Evolutionary conservation across 2,113 vertebrate species (phyloP), one percentile per base, ranked within the genome.

Genomic region (Periophthalmodon schlosseri): DNA sequence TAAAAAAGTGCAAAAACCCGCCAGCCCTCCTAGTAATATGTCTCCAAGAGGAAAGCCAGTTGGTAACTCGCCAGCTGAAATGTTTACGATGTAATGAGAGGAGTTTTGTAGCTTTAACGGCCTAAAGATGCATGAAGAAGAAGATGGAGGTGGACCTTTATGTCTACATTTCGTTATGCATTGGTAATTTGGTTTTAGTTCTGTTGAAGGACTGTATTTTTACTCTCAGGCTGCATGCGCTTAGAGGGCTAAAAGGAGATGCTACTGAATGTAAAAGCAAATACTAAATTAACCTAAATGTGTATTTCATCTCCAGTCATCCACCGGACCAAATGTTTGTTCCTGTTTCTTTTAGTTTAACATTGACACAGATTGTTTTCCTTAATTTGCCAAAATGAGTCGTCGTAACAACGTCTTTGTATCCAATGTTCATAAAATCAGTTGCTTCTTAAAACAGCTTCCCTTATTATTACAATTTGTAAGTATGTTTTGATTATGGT

Each of bases 201-300:
- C 58, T 28, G 68, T 57, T 23, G 2, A 50, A 77, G 68, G 73
- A 77, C 50, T 52, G 76, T 80, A 68, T 81, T 80, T 87, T 82
- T 77, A 83, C 86, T 92, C 85, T 91, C 86, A 88, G 91, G 90
- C 91, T 94, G 93, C 93, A 94, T 94, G 94, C 84, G 90, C 92
- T 92, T 90, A 61, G 87, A 92, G 92, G 88, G 89, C 89, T 91
- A 86, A 78, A 86, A 88, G 86, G 85, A 91, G 88, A 92, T 90
- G 88, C 91, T 93, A 90, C 83, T 93, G 93, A 93, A 94, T 94
- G 94, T 94, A 93, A 90, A 88, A 86, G 82, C 80, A 83, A 82
- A 83, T 90, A 84, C 69, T 87, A 71, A 88, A 81, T 79, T 82
- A 65, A 87, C 69, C 60, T 76, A 73, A 74, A 83, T 67, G 79